Evolutionary conservation across 2,888 invertebrate genomes (phyloP).

Genomic region (Ormyrus rosae): DNA sequence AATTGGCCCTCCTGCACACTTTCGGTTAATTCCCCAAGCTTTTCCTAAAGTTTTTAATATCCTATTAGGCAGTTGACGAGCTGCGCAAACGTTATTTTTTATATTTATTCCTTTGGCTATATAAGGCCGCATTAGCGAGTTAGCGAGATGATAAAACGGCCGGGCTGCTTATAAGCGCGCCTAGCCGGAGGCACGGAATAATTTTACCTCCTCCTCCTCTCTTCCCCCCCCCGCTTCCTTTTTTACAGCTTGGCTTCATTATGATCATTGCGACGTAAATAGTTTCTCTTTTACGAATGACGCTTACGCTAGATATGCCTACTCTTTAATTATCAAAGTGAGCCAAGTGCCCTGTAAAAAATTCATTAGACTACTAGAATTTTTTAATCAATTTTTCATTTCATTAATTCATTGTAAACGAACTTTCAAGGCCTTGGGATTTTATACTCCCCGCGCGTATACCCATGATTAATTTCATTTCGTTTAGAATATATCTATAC

Average conservation of each 20-base stretch:
- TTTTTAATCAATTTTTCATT: no score
- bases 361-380: slow-evolving; percentile 41
- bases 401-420: no score
- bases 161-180: background rate
- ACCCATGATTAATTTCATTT: no score
- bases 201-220: background rate
- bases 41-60: slow-evolving; percentile 36
- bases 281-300: slow-evolving; percentile 37
- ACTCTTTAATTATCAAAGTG: slow-evolving; percentile 47
- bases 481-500: no score
- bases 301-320: slow-evolving; percentile 22
- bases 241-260: slow-evolving; percentile 30
- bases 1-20: slow-evolving; percentile 52
- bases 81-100: slow-evolving; percentile 33
- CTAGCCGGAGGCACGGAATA: background rate
- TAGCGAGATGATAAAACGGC: slow-evolving; percentile 34
- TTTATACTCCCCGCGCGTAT: no score
- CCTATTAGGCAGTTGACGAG: slow-evolving; percentile 42
- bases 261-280: slow-evolving; percentile 42
- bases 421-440: background rate
- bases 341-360: slow-evolving; percentile 20
- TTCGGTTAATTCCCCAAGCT: background rate
- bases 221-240: background rate
- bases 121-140: slow-evolving; percentile 9
- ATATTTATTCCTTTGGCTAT: slow-evolving; percentile 40